phyloP scores from a whole-genome alignment of 1,140 invertebrate genomes.

The Neomicropteryx cornuta region DNA sequence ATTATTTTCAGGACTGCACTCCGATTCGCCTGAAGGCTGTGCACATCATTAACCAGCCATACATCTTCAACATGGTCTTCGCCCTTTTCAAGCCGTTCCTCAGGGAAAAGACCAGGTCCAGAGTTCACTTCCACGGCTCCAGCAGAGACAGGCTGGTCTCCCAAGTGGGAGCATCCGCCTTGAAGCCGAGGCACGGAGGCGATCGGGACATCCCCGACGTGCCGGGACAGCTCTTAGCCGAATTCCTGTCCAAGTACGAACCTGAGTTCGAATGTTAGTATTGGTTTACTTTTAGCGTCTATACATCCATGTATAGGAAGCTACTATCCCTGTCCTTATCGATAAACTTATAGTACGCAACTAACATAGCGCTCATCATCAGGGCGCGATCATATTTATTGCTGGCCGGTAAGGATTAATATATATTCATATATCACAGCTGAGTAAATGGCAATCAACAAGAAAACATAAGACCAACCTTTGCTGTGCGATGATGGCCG shows the following conservation, averaged over 20 bases:
- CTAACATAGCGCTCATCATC: too few relatives aligned
- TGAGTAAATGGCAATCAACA: too few relatives aligned
- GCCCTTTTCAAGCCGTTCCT: constrained; percentile 83
- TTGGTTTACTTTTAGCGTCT: too few relatives aligned
- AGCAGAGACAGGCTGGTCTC: constrained; percentile 67
- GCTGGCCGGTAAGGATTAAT: too few relatives aligned
- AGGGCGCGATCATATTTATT: too few relatives aligned
- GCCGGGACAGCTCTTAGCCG: constrained; percentile 28
- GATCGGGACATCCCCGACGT: constrained; percentile 47
- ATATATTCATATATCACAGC: too few relatives aligned
- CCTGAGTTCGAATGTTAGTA: constrained; percentile 29
- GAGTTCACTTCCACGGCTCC: constrained; percentile 74
- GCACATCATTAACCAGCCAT: constrained; percentile 80
- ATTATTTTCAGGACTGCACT: constrained; percentile 60
- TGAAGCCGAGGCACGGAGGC: constrained; percentile 69
- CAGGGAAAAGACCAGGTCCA: constrained; percentile 56
- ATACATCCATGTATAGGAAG: too few relatives aligned
- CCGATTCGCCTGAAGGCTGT: constrained; percentile 74
- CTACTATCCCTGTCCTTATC: too few relatives aligned
- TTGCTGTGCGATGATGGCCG: too few relatives aligned
- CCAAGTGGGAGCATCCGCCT: constrained; percentile 59
- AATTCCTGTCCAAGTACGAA: constrained; percentile 33
- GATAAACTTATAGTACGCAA: too few relatives aligned
- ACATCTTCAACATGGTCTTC: constrained; percentile 79
- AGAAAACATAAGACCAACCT: too few relatives aligned